These are phyloP conservation scores for Decapterus maruadsi DNA, from an alignment of 2,797 vertebrate genomes.

Conservation along the genomic window DNA sequence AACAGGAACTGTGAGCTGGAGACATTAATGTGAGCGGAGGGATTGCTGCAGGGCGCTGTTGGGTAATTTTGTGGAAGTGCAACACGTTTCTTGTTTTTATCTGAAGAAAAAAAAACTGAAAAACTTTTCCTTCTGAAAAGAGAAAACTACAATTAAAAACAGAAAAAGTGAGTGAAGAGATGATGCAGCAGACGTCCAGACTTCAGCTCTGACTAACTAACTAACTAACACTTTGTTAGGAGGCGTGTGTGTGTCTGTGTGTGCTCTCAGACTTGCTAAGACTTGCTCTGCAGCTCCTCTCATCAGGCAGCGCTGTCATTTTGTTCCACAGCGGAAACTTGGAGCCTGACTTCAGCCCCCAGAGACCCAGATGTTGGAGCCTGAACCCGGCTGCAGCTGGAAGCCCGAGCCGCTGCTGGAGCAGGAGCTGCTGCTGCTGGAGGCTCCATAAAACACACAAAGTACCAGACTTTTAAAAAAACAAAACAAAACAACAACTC, in stretches of 20 bases:
- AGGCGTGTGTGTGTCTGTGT: neutral
- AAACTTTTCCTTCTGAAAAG: neutral
- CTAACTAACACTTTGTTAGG: neutral
- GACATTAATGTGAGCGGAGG: neutral
- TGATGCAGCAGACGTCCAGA: neutral
- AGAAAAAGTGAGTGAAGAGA: neutral
- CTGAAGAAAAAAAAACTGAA: no score
- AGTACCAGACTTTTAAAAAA: neutral
- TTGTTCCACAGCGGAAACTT: slow-evolving; percentile 60
- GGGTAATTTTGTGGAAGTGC: slow-evolving; percentile 36
- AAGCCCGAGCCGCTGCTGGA: no score
- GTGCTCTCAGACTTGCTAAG: slow-evolving; percentile 57
- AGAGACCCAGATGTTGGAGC: neutral
- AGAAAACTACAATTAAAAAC: no score
- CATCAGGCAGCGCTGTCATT: slow-evolving; percentile 54
- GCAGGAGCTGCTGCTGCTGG: no score
- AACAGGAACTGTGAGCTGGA: slow-evolving; percentile 69
- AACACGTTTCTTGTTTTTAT: slow-evolving; percentile 11
- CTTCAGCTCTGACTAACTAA: neutral
- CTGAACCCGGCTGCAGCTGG: neutral
- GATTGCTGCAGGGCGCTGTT: neutral
- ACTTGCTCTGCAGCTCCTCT: slow-evolving; percentile 59
- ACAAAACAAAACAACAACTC: slow-evolving; percentile 61
- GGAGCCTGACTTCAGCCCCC: slow-evolving; percentile 24
- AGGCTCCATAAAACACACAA: neutral